Conservation (phyloP, 2,888 invertebrate genomes). For the Sesia bembeciformis region DNA sequence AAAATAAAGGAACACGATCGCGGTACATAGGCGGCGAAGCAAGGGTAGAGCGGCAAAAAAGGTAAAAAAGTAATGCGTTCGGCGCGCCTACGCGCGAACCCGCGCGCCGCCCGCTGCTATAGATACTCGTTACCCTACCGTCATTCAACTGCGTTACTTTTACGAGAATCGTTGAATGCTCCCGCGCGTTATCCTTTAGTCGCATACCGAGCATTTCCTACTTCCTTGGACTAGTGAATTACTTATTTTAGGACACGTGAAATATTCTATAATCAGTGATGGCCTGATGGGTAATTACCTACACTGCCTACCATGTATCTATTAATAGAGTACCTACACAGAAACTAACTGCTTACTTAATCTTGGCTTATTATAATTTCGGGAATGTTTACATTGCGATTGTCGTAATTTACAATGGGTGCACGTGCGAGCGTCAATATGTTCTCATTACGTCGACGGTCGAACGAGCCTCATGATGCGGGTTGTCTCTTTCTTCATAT, state of each 20-base stretch:
- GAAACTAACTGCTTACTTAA: background rate
- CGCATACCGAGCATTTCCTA: no score
- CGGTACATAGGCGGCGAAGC: conserved; percentile 31
- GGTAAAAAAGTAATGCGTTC: conserved; percentile 38
- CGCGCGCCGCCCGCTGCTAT: conserved; percentile 22
- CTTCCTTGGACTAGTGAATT: no score
- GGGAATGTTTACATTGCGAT: conserved; percentile 4
- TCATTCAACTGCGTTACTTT: conserved; percentile 8
- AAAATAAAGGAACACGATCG: conserved; percentile 46
- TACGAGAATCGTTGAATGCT: background rate
- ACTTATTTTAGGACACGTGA: no score
- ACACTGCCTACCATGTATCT: no score
- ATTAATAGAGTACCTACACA: no score
- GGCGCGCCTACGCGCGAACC: conserved; percentile 56
- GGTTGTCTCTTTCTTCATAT: conserved; percentile 5
- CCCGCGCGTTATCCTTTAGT: background rate
- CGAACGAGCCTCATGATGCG: conserved; percentile 11
- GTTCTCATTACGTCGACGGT: conserved; percentile 7
- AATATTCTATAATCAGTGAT: no score
- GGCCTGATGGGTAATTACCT: no score
- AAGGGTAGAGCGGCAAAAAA: conserved; percentile 65
- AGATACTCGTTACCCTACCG: conserved; percentile 17
- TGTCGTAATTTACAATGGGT: conserved; percentile 5
- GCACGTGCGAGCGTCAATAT: conserved; percentile 12
- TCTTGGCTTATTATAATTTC: background rate